These are phyloP conservation scores for Eumacrocentrus americanus DNA, from an alignment of 2,888 invertebrate genomes.

Conservation along the genomic window DNA sequence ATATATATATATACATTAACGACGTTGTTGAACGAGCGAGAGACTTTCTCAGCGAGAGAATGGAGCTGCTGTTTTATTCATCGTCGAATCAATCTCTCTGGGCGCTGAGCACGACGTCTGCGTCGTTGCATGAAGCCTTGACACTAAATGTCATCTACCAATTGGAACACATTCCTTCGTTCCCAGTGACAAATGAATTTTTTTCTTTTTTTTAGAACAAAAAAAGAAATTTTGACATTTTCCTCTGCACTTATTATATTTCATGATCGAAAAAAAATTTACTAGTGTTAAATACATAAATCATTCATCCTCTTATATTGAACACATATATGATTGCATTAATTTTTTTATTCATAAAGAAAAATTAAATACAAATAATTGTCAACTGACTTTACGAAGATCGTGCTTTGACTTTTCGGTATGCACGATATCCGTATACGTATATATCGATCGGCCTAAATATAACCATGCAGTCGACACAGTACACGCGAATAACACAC, in stretches of 20 bases:
- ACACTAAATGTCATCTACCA: conserved; percentile 14
- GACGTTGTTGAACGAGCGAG: neutral
- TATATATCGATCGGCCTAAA: conserved; percentile 59
- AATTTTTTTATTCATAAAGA: neutral
- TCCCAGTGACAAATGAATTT: conserved; percentile 9
- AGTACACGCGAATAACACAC: conserved; percentile 18
- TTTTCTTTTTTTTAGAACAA: neutral
- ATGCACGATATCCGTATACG: conserved; percentile 35
- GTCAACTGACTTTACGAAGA: neutral
- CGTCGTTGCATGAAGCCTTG: conserved; percentile 16
- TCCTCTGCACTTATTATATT: neutral
- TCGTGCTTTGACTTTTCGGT: neutral
- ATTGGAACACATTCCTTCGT: neutral
- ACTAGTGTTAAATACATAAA: no score
- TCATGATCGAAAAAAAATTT: no score
- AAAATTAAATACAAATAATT: neutral
- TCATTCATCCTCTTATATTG: no score
- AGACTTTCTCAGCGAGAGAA: conserved; percentile 8
- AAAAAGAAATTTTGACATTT: neutral
- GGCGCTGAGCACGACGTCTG: neutral
- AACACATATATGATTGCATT: no score
- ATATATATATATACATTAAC: neutral
- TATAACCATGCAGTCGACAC: conserved; percentile 43
- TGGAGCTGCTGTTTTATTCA: conserved; percentile 27
- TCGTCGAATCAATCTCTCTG: conserved; percentile 22